phyloP scores from a whole-genome alignment of 2,113 vertebrate species.

The Salvelinus sp. region DNA sequence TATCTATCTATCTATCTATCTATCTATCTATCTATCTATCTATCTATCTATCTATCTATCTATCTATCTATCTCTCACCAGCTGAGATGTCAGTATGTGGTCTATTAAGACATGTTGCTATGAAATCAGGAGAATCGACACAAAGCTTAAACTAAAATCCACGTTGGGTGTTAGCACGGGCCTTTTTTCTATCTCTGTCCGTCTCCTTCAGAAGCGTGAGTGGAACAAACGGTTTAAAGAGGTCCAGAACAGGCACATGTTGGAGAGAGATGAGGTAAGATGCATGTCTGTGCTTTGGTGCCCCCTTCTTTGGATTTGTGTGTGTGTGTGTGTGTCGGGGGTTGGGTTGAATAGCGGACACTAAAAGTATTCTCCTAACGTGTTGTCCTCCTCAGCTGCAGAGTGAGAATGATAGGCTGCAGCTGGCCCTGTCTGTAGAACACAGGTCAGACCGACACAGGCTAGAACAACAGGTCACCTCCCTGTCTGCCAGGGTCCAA shows the following conservation, averaged over 20 bases:
- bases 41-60: too few species aligned
- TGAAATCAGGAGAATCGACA: background rate
- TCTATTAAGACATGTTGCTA: background rate
- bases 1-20: too few species aligned
- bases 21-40: too few species aligned
- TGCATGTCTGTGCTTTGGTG: background rate
- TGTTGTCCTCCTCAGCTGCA: slow-evolving; percentile 49
- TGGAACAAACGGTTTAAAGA: slow-evolving; percentile 62
- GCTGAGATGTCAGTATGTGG: background rate
- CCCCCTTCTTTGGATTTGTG: too few species aligned
- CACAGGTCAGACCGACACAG: slow-evolving; percentile 44
- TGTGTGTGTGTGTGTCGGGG: too few species aligned
- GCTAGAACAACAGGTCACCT: slow-evolving; percentile 43
- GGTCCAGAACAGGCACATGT: slow-evolving; percentile 44
- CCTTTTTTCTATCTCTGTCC: background rate
- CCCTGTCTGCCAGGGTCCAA: slow-evolving; percentile 45
- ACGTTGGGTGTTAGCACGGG: too few species aligned
- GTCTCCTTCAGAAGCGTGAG: slow-evolving; percentile 59
- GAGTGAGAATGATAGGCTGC: slow-evolving; percentile 58
- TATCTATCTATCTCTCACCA: background rate
- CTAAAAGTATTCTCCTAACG: background rate
- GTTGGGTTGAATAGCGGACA: too few species aligned
- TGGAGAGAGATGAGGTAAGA: slow-evolving; percentile 60
- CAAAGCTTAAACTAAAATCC: too few species aligned
- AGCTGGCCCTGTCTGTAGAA: slow-evolving; percentile 49